phyloP scores from a whole-genome alignment of 2,113 vertebrate genomes.

The Axis porcinus region DNA sequence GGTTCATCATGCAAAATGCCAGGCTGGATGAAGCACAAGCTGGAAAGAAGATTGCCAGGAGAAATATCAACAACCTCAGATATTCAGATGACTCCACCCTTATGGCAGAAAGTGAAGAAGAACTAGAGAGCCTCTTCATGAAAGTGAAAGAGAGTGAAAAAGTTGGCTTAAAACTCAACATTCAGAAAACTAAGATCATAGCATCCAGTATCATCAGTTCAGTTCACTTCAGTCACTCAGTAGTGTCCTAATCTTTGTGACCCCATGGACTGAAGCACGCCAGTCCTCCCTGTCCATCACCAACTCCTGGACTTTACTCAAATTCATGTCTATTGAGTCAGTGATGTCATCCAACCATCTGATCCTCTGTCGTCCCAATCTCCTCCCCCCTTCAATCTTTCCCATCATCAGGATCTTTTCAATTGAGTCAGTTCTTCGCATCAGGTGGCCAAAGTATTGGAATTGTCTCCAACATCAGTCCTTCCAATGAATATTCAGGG shows the following conservation, averaged over 20 bases:
- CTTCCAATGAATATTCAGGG: background rate
- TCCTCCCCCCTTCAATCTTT: rapidly evolving
- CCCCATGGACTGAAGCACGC: background rate
- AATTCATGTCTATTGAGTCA: background rate
- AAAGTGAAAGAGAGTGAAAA: background rate
- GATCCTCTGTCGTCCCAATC: rapidly evolving
- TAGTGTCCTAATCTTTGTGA: rapidly evolving
- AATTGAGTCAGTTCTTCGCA: background rate
- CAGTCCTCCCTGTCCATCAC: background rate
- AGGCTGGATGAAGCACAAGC: background rate
- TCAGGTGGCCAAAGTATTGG: background rate
- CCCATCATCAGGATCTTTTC: background rate
- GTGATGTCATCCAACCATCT: background rate
- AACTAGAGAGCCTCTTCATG: background rate
- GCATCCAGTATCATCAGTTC: background rate
- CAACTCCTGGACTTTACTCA: background rate
- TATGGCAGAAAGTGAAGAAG: background rate
- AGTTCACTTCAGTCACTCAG: background rate
- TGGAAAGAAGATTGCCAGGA: background rate
- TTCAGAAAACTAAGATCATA: background rate
- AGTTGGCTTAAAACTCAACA: background rate
- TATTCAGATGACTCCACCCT: background rate
- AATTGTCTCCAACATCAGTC: background rate
- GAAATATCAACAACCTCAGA: background rate
- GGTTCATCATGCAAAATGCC: background rate